Base-by-base conservation (phyloP, 2,113 vertebrate genomes). In the Rhipidura dahli region DNA sequence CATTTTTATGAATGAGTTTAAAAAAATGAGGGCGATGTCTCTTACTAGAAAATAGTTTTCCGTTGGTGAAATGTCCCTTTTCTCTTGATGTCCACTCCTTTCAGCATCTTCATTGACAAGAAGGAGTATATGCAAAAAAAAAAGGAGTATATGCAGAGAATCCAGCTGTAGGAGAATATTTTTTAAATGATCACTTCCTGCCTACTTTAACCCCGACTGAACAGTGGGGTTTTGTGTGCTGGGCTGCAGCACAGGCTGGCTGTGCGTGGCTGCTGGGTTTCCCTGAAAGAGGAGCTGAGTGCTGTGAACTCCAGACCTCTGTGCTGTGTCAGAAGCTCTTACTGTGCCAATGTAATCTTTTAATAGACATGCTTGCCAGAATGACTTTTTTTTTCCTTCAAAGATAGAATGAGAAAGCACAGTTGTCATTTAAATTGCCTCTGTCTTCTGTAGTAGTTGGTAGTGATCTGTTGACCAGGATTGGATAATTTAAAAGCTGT, bases 401-500 rank as follows among this genome's bases (percentile, higher is more conserved):
- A 77, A 90, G 79, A 75, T 10, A 53, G 84, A 96, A 83, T 95
- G 96, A 82, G 92, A 57, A 94, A 96, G 95, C 88, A 42, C 77
- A 92, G 54, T 83, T 96, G 88, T 94, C 90, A 90, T 95, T 94
- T 94, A 96, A 97, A 97, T 97, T 97, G 94, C 81, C 71, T 89
- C 15, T 96, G 9, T 93, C 87, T 94, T 94, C 91, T 91, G 77
- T 91, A 87, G 83, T 85, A 83, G 45, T 85, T 93, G 44, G 76
- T 82, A 77, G 79, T 79, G 86, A 95, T 94, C 92, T 97, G 90
- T 94, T 96, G 89, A 91, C 87, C 77, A 57, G 53, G 72, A 63
- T 7, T 88, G 71, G 91, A 93, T 96, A 96, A 96, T 94, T 97
- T 96, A 83, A 76, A 96, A 87, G 72, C 91, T 96, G 94, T 95